These are phyloP conservation scores for Anastatus disparis DNA, from an alignment of 1,140 invertebrate species.

Conservation along the genomic window DNA sequence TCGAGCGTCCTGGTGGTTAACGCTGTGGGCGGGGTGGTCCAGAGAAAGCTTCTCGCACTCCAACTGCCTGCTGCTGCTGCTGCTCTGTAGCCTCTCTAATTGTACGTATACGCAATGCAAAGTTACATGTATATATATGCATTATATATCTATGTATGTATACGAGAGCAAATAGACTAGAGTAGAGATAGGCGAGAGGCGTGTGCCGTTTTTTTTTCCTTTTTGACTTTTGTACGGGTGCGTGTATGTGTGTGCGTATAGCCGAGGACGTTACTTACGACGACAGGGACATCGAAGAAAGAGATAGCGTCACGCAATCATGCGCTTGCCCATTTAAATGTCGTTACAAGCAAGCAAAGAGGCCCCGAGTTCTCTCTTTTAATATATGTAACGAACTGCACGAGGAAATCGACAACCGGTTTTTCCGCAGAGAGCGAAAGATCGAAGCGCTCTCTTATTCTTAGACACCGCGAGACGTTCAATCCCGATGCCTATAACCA, in stretches of 20 bases:
- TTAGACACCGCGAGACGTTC: too few relatives aligned
- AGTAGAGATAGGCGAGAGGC: slow-evolving; percentile 41
- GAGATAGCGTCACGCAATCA: slow-evolving; percentile 48
- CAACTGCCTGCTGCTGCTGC: slow-evolving; percentile 25
- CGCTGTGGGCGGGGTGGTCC: slow-evolving; percentile 60
- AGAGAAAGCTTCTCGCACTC: slow-evolving; percentile 55
- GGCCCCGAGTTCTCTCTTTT: too few relatives aligned
- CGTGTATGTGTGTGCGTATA: background rate
- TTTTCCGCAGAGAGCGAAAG: slow-evolving; percentile 15
- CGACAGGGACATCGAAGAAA: background rate
- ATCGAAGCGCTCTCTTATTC: background rate
- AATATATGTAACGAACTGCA: too few relatives aligned
- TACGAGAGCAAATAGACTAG: background rate
- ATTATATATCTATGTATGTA: background rate
- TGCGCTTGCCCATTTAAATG: slow-evolving; percentile 47
- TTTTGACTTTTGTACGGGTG: background rate
- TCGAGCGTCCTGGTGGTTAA: slow-evolving; percentile 29
- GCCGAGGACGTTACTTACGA: slow-evolving; percentile 30
- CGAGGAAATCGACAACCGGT: slow-evolving; percentile 39
- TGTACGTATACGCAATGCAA: slow-evolving; percentile 15
- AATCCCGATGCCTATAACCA: too few relatives aligned
- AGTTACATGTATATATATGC: slow-evolving; percentile 34
- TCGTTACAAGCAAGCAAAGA: too few relatives aligned
- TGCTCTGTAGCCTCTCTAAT: slow-evolving; percentile 38
- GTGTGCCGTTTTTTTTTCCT: slow-evolving; percentile 44